These are phyloP conservation scores for Petrophora chlorosata DNA, from an alignment of 2,888 invertebrate species.

Conservation along the genomic window DNA sequence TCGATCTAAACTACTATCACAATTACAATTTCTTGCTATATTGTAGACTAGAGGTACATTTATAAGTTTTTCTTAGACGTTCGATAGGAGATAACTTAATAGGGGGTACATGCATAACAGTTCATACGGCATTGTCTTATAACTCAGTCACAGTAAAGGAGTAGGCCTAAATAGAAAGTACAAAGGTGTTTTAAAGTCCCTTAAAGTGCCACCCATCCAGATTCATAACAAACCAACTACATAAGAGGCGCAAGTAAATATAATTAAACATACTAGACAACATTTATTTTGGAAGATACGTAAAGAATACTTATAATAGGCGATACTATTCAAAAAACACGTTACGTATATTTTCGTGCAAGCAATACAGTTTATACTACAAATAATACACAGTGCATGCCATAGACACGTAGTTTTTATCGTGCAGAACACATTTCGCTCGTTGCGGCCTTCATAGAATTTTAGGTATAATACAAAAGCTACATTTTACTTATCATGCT, in stretches of 20 bases:
- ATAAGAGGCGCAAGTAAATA: conserved; percentile 58
- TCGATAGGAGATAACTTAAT: conserved; percentile 47
- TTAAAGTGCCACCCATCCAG: conserved; percentile 56
- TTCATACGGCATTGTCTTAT: conserved; percentile 30
- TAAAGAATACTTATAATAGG: conserved; percentile 53
- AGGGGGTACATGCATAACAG: conserved; percentile 63
- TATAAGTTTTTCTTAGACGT: conserved; percentile 38
- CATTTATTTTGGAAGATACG: conserved; percentile 83
- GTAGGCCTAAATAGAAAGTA: conserved; percentile 24
- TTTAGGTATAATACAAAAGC: conserved; percentile 45
- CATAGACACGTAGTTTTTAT: conserved; percentile 43
- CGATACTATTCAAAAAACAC: conserved; percentile 48
- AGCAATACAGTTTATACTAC: conserved; percentile 62
- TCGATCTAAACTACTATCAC: conserved; percentile 66
- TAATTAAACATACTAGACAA: conserved; percentile 69
- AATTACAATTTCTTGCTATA: conserved; percentile 45
- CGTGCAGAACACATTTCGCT: conserved; percentile 59
- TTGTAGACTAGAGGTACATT: conserved; percentile 46
- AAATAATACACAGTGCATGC: conserved; percentile 76
- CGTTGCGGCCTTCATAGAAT: conserved; percentile 50
- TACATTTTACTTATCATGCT: conserved; percentile 54
- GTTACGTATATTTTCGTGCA: conserved; percentile 75
- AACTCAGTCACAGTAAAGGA: too few species aligned
- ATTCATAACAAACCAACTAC: conserved; percentile 56
- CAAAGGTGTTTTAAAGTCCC: conserved; percentile 45